These are phyloP conservation scores for Colius striatus DNA, from an alignment of 2,113 vertebrate genomes.

Conservation along the genomic window DNA sequence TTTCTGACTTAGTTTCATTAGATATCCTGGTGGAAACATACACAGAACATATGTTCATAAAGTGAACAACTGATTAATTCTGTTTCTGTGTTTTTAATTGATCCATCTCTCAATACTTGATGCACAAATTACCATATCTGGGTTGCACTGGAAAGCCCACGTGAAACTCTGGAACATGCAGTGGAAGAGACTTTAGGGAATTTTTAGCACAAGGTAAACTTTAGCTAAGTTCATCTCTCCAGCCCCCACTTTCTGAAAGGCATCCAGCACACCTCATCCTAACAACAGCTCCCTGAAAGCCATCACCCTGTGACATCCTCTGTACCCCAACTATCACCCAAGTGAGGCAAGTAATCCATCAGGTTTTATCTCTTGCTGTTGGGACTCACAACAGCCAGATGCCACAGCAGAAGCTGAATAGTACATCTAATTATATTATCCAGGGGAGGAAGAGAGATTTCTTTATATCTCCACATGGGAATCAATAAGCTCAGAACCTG, in stretches of 20 bases:
- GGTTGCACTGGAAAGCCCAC: background rate
- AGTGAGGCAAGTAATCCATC: background rate
- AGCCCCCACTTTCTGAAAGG: background rate
- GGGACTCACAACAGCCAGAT: conserved; percentile 10
- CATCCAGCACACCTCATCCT: background rate
- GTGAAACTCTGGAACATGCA: background rate
- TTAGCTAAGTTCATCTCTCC: background rate
- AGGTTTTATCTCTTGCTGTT: background rate
- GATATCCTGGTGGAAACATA: background rate
- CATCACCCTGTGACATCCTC: background rate
- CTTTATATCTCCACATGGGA: background rate
- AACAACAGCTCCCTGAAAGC: background rate
- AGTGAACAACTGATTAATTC: conserved; percentile 60
- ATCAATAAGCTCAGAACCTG: background rate
- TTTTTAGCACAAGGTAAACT: background rate
- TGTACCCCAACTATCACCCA: background rate
- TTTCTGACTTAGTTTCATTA: conserved; percentile 38
- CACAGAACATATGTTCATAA: conserved; percentile 35
- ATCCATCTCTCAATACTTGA: conserved; percentile 42
- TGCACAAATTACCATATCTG: conserved; percentile 16
- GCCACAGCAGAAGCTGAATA: conserved; percentile 1
- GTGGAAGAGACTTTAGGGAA: background rate
- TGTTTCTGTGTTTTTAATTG: conserved; percentile 43
- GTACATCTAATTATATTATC: conserved; percentile 27
- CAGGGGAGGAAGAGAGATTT: background rate